phyloP scores from a whole-genome alignment of 2,888 invertebrate species.

The Trissolcus brochymenae region DNA sequence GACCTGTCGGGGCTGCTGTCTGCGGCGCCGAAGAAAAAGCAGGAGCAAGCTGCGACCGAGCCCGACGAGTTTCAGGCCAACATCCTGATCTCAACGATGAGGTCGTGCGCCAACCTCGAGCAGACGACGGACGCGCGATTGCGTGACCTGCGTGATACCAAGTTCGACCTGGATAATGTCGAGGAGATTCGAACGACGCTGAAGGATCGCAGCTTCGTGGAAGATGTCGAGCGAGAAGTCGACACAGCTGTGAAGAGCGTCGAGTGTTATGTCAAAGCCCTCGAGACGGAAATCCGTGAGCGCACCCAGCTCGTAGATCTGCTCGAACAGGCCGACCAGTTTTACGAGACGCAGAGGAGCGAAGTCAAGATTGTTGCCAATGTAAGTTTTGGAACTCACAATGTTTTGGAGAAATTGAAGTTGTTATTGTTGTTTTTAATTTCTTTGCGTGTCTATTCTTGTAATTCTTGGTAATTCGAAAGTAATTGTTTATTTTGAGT shows the following conservation, averaged over 20 bases:
- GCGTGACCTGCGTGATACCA: constrained; percentile 80
- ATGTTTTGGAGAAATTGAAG: no score
- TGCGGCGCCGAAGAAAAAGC: constrained; percentile 84
- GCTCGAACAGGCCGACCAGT: constrained; percentile 88
- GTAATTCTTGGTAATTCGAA: no score
- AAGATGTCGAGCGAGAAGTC: constrained; percentile 91
- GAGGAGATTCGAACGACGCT: constrained; percentile 87
- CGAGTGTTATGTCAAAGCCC: constrained; percentile 87
- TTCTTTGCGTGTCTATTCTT: no score
- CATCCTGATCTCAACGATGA: constrained; percentile 73
- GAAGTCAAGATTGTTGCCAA: constrained; percentile 97
- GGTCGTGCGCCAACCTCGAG: constrained; percentile 71
- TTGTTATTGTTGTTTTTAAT: no score
- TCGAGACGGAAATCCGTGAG: constrained; percentile 89
- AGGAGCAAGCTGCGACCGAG: constrained; percentile 77
- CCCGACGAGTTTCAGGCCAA: constrained; percentile 85
- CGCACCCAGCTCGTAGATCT: constrained; percentile 86
- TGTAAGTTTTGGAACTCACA: constrained; percentile 80
- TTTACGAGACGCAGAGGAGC: constrained; percentile 92
- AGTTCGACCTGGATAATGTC: constrained; percentile 84
- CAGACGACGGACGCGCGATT: constrained; percentile 73
- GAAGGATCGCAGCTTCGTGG: constrained; percentile 92
- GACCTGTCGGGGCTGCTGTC: constrained; percentile 91
- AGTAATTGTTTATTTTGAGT: no score
- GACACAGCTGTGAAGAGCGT: constrained; percentile 88